Evolutionary conservation across 2,113 vertebrate species (phyloP).

Genomic region (Toxotes chatareus): DNA sequence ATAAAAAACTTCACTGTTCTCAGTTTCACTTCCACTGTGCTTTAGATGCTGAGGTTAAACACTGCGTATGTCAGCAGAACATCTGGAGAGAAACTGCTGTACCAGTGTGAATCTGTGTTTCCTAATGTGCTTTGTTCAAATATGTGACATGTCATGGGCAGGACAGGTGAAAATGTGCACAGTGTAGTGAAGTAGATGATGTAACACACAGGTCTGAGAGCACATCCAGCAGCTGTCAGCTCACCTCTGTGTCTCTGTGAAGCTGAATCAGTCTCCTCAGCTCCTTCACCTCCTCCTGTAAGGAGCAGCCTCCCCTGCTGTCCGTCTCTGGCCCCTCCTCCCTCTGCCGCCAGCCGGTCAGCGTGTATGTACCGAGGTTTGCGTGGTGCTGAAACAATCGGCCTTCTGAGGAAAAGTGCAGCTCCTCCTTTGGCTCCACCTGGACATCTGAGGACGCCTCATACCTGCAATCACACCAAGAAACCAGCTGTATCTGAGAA

Average conservation of each 20-base stretch:
- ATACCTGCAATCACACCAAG: constrained; percentile 63
- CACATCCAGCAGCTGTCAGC: background rate
- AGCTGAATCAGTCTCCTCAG: constrained; percentile 71
- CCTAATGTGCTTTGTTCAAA: no score
- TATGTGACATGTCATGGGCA: no score
- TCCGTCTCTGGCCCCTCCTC: constrained; percentile 65
- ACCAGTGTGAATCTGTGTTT: no score
- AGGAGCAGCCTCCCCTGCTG: constrained; percentile 28
- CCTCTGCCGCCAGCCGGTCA: constrained; percentile 72
- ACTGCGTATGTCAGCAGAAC: no score
- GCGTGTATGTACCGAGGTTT: constrained; percentile 84
- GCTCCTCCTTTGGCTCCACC: constrained; percentile 80
- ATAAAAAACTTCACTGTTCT: no score
- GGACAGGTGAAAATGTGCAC: no score
- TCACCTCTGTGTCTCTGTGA: constrained; percentile 62
- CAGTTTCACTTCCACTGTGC: no score
- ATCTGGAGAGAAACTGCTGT: no score
- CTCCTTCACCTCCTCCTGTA: constrained; percentile 80
- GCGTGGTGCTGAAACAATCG: constrained; percentile 86
- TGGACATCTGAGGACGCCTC: constrained; percentile 80
- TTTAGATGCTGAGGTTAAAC: no score
- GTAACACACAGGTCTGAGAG: background rate
- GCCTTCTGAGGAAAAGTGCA: constrained; percentile 80
- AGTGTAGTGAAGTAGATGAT: background rate
- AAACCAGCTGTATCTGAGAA: background rate